Base-by-base conservation (phyloP, 1,140 invertebrate genomes). In the Argopecten irradians region DNA sequence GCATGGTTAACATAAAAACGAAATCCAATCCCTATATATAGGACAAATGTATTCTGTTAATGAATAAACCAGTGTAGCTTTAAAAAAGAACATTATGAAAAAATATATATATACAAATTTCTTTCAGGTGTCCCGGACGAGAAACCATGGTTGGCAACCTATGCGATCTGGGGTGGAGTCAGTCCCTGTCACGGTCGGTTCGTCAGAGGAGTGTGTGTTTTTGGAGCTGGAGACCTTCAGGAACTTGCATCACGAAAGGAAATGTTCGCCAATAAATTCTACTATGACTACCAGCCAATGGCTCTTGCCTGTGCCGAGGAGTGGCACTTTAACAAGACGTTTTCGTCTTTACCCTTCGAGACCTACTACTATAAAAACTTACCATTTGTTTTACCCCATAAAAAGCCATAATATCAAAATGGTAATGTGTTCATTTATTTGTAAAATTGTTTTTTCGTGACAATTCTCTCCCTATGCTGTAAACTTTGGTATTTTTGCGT, bases 201-300 rank as follows among this genome's bases (percentile, higher is more conserved):
- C 43, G 92, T 93, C 1, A 91, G 92, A 3, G 90, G 91, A 2
- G 89, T 95, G 19, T 95, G 95, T 89, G 92, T 95, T 35, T 94
- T 94, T 90, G 93, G 93, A 16, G 88, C 93, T 1, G 93, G 91
- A 34, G 94, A 95, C 88, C 87, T 95, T 0, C 91, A 91, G 0
- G 84, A 89, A 34, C 89, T 95, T 0, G 84, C 93, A 0, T 87
- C 84, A 1, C 87, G 92, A 34, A 89, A 90, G 41, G 93, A 95
- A 86, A 86, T 95, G 14, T 95, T 95, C 89, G 94, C 91, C 32
- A 95, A 95, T 90, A 95, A 95, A 86, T 94, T 95, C 89, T 93
- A 94, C 84, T 32, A 89, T 19, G 88, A 93, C 36, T 93, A 91
- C 91, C 92, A 95, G 83, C 93, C 92, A 0, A 83, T 92, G 32